Conservation (phyloP, 2,888 invertebrate species). For the Parapristionchus giblindavisi region DNA sequence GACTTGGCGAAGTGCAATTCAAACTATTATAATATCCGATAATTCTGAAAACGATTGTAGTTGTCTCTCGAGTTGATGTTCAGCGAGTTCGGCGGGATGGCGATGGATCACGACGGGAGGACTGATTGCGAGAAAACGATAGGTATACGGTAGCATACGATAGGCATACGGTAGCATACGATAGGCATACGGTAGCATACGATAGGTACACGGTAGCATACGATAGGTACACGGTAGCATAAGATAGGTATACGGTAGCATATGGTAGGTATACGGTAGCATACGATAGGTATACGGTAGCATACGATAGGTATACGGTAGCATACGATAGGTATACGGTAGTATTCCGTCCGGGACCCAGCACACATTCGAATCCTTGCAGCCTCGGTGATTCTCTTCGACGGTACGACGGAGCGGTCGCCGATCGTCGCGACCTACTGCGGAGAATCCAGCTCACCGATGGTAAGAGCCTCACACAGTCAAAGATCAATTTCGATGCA, state of each 20-base stretch:
- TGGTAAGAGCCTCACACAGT: too few species aligned
- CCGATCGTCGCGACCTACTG: slow-evolving; percentile 50
- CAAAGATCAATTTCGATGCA: too few species aligned
- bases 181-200: too few species aligned
- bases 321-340: too few species aligned
- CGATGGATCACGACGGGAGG: slow-evolving; percentile 37
- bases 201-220: too few species aligned
- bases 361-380: too few species aligned
- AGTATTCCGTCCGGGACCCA: too few species aligned
- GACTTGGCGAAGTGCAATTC: neutral
- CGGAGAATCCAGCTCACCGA: slow-evolving; percentile 43
- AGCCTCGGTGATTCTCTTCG: slow-evolving; percentile 41
- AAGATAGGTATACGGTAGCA: slow-evolving; percentile 44
- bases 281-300: too few species aligned
- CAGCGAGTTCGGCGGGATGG: slow-evolving; percentile 46
- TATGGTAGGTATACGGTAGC: too few species aligned
- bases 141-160: slow-evolving; percentile 3
- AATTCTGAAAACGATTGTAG: slow-evolving; percentile 1
- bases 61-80: slow-evolving; percentile 50
- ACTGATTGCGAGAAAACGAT: slow-evolving; percentile 49
- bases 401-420: slow-evolving; percentile 45
- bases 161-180: too few species aligned
- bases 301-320: too few species aligned
- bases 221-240: too few species aligned
- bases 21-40: neutral